Base-by-base conservation (phyloP, 2,797 vertebrate genomes). In the Periophthalmus magnuspinnatus region DNA sequence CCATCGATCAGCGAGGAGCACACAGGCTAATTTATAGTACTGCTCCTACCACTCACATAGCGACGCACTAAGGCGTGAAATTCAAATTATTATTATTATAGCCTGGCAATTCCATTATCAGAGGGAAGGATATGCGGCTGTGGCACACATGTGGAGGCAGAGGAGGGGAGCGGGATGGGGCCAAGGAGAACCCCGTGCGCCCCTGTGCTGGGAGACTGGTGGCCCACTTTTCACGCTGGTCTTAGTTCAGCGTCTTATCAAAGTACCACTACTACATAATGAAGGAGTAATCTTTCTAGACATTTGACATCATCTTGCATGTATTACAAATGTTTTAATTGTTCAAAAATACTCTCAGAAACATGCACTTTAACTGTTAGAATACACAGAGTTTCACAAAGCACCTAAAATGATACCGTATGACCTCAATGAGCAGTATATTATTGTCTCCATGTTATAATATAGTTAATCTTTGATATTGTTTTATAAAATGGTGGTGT, bases 1-100 rank as follows among this genome's bases (percentile, higher is more conserved):
- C 80, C 91, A 92, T 94, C 88, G 92, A 94, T 94, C 93, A 92
- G 86, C 76, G 69, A 82, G 75, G 86, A 79, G 81, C 83, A 78
- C 74, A 64, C 72, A 76, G 83, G 90, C 88, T 93, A 92, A 94
- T 94, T 93, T 92, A 93, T 93, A 87, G 89, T 84, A 79, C 64
- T 78, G 88, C 88, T 89, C 78, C 68, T 70, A 78, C 80, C 75
- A 85, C 91, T 90, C 85, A 82, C 81, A 69, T 78, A 79, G 86
- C 14, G 52, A 86, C 79, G 87, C 87, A 89, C 83, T 80, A 33
- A 91, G 81, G 86, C 72, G 85, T 93, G 92, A 93, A 94, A 93
- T 94, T 94, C 86, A 92, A 91, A 94, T 93, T 90, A 92, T 93
- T 92, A 92, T 93, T 92, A 92, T 93, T 93, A 90, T 86, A 93